A percentile compares a stretch with the other conserved stretches of the same genome.
Conservation (phyloP, 2,113 vertebrate genomes). For the Oncorhynchus nerka region DNA sequence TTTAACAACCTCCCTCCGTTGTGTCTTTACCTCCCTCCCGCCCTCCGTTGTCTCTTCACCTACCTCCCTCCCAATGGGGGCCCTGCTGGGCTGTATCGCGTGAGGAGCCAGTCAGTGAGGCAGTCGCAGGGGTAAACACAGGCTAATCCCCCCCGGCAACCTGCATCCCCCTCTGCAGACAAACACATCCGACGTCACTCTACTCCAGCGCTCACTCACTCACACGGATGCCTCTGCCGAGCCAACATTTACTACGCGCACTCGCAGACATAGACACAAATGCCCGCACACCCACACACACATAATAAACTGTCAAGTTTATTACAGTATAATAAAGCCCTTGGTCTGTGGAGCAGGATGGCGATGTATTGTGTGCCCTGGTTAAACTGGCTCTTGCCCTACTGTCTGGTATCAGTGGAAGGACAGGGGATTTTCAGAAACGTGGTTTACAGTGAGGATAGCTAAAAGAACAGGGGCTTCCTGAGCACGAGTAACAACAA, state of each 20-base stretch:
- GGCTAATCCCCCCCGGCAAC: constrained; percentile 46
- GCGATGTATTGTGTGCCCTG: constrained; percentile 13
- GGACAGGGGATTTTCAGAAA: too few species aligned
- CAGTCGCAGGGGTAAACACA: constrained; percentile 47
- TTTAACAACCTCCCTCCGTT: too few species aligned
- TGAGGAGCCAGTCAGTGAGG: constrained; percentile 18
- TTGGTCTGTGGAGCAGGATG: too few species aligned
- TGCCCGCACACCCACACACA: too few species aligned
- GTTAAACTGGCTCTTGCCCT: constrained; percentile 13
- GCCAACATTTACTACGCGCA: background rate
- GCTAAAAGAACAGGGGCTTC: background rate
- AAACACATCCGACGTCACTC: constrained; percentile 75
- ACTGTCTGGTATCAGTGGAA: too few species aligned
- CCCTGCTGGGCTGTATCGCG: constrained; percentile 11
- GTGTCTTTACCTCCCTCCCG: too few species aligned
- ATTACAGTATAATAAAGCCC: too few species aligned
- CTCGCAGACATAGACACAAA: background rate
- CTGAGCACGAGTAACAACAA: constrained; percentile 12
- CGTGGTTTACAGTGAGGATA: too few species aligned
- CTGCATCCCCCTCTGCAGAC: constrained; percentile 44
- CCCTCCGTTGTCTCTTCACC: too few species aligned
- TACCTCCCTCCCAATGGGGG: background rate
- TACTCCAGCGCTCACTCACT: too few species aligned
- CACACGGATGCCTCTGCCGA: too few species aligned
- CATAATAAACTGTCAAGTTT: too few species aligned